Percentiles rank a stretch among this genome's conserved stretches.
Evolutionary conservation across 2,888 invertebrate genomes (phyloP).

Genomic region (Torymus tubicola): DNA sequence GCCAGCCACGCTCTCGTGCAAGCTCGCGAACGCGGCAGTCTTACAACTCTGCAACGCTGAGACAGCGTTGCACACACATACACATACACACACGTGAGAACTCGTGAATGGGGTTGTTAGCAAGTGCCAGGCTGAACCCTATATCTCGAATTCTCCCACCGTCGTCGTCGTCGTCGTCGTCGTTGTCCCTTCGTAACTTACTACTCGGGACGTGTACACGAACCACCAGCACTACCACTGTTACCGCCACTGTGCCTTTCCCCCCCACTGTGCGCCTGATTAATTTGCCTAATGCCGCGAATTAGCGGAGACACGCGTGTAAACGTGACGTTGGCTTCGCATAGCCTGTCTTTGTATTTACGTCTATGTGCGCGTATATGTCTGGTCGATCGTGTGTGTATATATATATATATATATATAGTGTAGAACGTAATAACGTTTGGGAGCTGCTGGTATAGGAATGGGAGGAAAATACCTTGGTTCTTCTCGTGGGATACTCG

Average conservation of each 20-base stretch:
- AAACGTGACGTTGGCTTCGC: constrained; percentile 35
- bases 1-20: neutral
- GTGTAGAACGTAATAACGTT: too few species aligned
- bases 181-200: neutral
- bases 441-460: too few species aligned
- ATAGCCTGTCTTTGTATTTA: constrained; percentile 10
- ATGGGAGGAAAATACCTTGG: too few species aligned
- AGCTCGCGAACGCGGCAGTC: neutral
- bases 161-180: neutral
- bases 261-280: constrained; percentile 12
- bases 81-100: neutral
- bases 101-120: constrained; percentile 46
- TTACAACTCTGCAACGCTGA: neutral
- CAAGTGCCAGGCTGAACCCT: constrained; percentile 13
- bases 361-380: neutral
- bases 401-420: too few species aligned
- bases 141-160: neutral
- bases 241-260: neutral
- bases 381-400: too few species aligned
- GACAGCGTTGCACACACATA: neutral
- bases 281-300: constrained; percentile 54
- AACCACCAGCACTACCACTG: too few species aligned
- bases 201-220: neutral
- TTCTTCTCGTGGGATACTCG: too few species aligned
- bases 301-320: constrained; percentile 41